phyloP scores from a whole-genome alignment of 2,113 vertebrate genomes.

The Larimichthys polyactis region DNA sequence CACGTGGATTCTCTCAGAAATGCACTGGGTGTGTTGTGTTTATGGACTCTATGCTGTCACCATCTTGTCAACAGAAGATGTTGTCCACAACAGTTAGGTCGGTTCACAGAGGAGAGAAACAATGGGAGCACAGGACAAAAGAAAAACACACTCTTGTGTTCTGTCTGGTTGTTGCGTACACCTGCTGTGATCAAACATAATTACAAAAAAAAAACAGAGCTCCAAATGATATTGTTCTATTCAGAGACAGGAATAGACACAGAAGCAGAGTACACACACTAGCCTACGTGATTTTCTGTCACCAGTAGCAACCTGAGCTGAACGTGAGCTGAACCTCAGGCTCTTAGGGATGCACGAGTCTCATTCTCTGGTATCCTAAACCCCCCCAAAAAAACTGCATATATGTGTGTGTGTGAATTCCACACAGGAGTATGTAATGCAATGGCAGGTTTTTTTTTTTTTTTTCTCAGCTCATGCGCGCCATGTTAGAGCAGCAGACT shows the following conservation, averaged over 20 bases:
- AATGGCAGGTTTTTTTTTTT: constrained; percentile 66
- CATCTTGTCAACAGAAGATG: constrained; percentile 58
- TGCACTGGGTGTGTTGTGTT: constrained; percentile 45
- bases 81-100: constrained; percentile 18
- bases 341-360: constrained; percentile 17
- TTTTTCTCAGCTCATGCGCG: constrained; percentile 69
- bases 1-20: background rate
- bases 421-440: constrained; percentile 78
- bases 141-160: constrained; percentile 42
- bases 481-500: constrained; percentile 79
- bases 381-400: constrained; percentile 24
- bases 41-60: constrained; percentile 25
- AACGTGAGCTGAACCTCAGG: background rate
- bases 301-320: constrained; percentile 44
- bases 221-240: constrained; percentile 55
- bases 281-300: constrained; percentile 42
- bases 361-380: constrained; percentile 16
- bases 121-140: constrained; percentile 62
- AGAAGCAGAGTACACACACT: constrained; percentile 16
- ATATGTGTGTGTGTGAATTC: constrained; percentile 59
- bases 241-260: constrained; percentile 41
- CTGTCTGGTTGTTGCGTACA: constrained; percentile 13
- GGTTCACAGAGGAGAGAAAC: constrained; percentile 51
- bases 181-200: constrained; percentile 73
- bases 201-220: constrained; percentile 5